Conservation (phyloP, 2,888 invertebrate genomes). For the Platerodrilus igneus region DNA sequence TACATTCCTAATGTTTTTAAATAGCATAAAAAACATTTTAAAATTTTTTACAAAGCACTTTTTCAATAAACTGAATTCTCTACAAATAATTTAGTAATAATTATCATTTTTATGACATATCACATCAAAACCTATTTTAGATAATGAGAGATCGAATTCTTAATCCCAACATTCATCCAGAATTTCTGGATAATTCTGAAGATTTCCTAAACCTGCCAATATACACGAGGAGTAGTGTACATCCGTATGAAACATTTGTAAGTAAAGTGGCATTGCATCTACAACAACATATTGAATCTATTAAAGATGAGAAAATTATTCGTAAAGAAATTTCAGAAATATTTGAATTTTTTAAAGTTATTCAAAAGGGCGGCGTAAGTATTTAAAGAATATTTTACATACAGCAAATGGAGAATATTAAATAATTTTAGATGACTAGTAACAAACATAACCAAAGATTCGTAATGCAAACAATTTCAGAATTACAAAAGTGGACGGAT, state of each 20-base stretch:
- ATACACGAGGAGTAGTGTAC: not conserved
- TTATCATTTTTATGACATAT: not conserved
- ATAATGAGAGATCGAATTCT: conserved; percentile 29
- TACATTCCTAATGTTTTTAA: too few species aligned
- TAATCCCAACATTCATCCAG: conserved; percentile 1
- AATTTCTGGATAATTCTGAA: conserved; percentile 1
- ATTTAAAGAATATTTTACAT: not conserved
- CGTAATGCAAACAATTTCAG: conserved; percentile 17
- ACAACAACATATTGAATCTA: conserved; percentile 17
- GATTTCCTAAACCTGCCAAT: conserved; percentile 6
- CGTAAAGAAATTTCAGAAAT: conserved; percentile 18
- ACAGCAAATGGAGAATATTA: not conserved
- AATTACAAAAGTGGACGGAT: conserved; percentile 34
- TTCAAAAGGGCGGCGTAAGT: conserved; percentile 36
- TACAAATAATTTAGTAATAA: too few species aligned
- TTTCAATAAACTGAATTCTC: not conserved
- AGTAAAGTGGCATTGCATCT: conserved; percentile 21
- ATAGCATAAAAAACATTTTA: not conserved
- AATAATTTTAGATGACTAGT: conserved; percentile 3
- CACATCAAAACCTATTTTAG: conserved; percentile 12
- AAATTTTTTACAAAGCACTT: not conserved
- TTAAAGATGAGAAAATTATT: conserved; percentile 17
- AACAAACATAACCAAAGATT: conserved; percentile 1
- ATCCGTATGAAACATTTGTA: conserved; percentile 26
- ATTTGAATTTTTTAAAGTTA: conserved; percentile 32